phyloP scores from a whole-genome alignment of 2,888 invertebrate species.

The Ophonus ardosiacus region DNA sequence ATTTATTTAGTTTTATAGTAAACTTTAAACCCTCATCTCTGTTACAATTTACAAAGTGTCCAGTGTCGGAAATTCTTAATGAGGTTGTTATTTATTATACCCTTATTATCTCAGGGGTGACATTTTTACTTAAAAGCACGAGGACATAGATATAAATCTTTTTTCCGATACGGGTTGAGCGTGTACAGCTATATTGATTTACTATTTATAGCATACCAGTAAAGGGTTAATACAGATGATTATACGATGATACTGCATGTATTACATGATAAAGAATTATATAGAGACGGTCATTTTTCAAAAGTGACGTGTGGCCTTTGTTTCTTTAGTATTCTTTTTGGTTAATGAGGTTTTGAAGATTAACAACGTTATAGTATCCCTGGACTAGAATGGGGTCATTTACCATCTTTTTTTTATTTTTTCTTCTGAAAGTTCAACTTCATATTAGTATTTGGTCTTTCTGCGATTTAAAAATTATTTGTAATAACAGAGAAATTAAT shows the following conservation, averaged over 20 bases:
- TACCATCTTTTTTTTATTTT: no score
- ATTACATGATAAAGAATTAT: neutral
- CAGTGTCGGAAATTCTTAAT: neutral
- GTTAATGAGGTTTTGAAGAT: no score
- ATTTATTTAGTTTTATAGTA: neutral
- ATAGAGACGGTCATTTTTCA: neutral
- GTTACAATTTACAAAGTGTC: slow-evolving; percentile 24
- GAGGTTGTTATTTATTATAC: slow-evolving; percentile 27
- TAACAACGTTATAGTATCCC: no score
- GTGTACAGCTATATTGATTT: neutral
- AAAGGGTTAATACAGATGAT: neutral
- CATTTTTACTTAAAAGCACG: slow-evolving; percentile 2
- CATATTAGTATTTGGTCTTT: no score
- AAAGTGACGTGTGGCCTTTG: neutral
- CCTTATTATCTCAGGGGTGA: slow-evolving; percentile 2
- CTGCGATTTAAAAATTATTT: no score
- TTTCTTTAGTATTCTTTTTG: neutral
- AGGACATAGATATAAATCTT: slow-evolving; percentile 22
- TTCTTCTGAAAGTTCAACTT: no score
- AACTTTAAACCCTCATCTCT: neutral
- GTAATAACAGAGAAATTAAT: no score
- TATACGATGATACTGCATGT: neutral
- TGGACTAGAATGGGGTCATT: no score
- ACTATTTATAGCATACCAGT: neutral
- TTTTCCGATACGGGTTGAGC: slow-evolving; percentile 4